A percentile compares a stretch with the other conserved stretches of the same genome.
phyloP scores from a whole-genome alignment of 2,888 invertebrate genomes.

The Tridacna gigas region DNA sequence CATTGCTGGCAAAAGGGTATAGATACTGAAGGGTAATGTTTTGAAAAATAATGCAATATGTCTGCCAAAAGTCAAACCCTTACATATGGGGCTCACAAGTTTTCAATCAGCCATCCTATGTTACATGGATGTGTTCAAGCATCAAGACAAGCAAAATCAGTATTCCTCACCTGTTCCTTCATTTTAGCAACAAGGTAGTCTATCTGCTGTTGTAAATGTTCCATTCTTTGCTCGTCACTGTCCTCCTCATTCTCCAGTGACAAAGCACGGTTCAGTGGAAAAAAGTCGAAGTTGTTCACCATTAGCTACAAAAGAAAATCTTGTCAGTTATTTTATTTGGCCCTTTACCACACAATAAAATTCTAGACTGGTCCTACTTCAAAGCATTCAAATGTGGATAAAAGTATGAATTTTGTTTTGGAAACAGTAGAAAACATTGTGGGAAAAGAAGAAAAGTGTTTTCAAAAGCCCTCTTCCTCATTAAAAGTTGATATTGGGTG shows the following conservation, averaged over 20 bases:
- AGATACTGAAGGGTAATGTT: too few relatives aligned
- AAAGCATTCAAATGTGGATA: too few relatives aligned
- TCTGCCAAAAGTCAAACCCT: too few relatives aligned
- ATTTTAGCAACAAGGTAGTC: slow-evolving; percentile 82
- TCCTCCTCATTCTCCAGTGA: slow-evolving; percentile 82
- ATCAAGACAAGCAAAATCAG: neutral
- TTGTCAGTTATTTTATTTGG: too few relatives aligned
- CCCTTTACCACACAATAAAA: too few relatives aligned
- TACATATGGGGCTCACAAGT: too few relatives aligned
- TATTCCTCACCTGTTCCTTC: slow-evolving; percentile 80
- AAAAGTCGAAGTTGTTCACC: slow-evolving; percentile 81
- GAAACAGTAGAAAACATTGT: neutral
- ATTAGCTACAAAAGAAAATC: slow-evolving; percentile 71
- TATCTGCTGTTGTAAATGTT: slow-evolving; percentile 80
- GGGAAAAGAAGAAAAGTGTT: neutral
- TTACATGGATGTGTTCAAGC: neutral
- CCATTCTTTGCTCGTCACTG: slow-evolving; percentile 79
- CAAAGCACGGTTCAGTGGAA: slow-evolving; percentile 83
- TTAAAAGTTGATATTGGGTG: too few relatives aligned
- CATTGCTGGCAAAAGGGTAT: too few relatives aligned
- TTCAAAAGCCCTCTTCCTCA: neutral
- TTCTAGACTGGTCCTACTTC: too few relatives aligned
- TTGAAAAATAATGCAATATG: too few relatives aligned
- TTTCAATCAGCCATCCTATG: neutral
- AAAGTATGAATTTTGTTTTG: neutral